Base-by-base conservation (phyloP, 1,140 invertebrate genomes). In the Drosophila ambigua region DNA sequence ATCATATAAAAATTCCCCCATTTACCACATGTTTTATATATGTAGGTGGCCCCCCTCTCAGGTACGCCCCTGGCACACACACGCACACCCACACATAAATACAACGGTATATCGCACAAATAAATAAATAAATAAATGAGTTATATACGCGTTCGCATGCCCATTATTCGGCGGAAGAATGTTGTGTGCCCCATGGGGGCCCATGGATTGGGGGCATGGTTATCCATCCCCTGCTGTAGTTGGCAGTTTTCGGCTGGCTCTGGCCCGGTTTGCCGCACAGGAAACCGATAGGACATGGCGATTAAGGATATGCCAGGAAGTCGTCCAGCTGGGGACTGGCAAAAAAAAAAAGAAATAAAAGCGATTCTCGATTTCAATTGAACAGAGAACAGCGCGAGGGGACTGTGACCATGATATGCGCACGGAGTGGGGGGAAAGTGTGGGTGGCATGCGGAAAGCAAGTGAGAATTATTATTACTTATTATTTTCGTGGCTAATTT, bases 41-140 rank as follows among this genome's bases (percentile, higher is more conserved):
- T 24, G 4, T 3, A 24, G 2, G 4, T 24, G 2, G 2, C 23
- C 11, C 35, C 35, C 4, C 11, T 4, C 2, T 35, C 2, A 35
- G 31, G 2, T 35, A 11, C 31, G 31, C 11, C 11, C 35, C 11
- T 11, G 11, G 44, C 43, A 67, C 61, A 53, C 43, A 58, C 52
- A 41, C 48, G 45, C 49, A 49, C 45, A 48, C 35, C 44, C 20
- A 55, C 44, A 50, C 15, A 61, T 39, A 52, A 15, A 31, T 26
- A 13, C 31, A 43, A 11, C 28, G 24, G 31, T 45, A 58, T 35
- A 28, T 11, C 78, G 58, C 68, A 13, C 11, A 39, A 73, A 79
- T 83, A 87, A 83, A 87, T 87, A 82, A 87, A 87, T 87, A 82
- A 87, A 87, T 87, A 87, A 87, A 88, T 87, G 82, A 87, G 82